Evolutionary conservation across 1,140 invertebrate species (phyloP).

Genomic region (Drosophila murphyi): DNA sequence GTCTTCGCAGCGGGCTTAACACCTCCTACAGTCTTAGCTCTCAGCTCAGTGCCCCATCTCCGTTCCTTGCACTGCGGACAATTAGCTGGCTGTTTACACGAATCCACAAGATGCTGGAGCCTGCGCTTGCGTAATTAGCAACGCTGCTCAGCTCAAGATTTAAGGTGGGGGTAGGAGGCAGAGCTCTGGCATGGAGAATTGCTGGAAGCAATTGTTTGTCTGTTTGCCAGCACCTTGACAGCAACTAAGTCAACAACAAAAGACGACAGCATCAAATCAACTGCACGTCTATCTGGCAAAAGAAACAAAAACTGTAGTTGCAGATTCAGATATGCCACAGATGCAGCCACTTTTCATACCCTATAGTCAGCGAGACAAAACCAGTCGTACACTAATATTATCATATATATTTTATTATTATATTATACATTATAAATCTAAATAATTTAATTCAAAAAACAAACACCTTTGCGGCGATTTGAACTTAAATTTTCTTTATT

Average conservation of each 20-base stretch:
- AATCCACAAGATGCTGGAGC: slow-evolving; percentile 45
- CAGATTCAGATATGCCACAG: slow-evolving; percentile 34
- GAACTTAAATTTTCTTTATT: too few species aligned
- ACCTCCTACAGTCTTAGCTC: slow-evolving; percentile 36
- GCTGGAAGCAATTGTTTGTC: slow-evolving; percentile 45
- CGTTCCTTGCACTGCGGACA: slow-evolving; percentile 50
- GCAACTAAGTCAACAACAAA: slow-evolving; percentile 53
- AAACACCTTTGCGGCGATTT: too few species aligned
- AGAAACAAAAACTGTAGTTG: slow-evolving; percentile 29
- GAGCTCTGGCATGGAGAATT: slow-evolving; percentile 8
- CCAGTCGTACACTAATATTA: too few species aligned
- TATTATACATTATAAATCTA: too few species aligned
- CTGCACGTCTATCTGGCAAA: slow-evolving; percentile 14
- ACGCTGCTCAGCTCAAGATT: slow-evolving; percentile 22
- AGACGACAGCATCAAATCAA: slow-evolving; percentile 31
- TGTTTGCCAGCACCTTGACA: slow-evolving; percentile 40
- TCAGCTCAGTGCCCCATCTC: background rate
- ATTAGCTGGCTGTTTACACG: slow-evolving; percentile 73
- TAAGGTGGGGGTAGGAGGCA: background rate
- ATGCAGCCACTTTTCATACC: slow-evolving; percentile 2
- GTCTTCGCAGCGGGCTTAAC: slow-evolving; percentile 51
- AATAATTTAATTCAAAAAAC: too few species aligned
- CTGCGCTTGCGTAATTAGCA: slow-evolving; percentile 69
- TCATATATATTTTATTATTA: too few species aligned
- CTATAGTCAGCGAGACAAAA: background rate